These are phyloP conservation scores for Entelurus aequoreus DNA, from an alignment of 2,113 vertebrate genomes.

Conservation along the genomic window DNA sequence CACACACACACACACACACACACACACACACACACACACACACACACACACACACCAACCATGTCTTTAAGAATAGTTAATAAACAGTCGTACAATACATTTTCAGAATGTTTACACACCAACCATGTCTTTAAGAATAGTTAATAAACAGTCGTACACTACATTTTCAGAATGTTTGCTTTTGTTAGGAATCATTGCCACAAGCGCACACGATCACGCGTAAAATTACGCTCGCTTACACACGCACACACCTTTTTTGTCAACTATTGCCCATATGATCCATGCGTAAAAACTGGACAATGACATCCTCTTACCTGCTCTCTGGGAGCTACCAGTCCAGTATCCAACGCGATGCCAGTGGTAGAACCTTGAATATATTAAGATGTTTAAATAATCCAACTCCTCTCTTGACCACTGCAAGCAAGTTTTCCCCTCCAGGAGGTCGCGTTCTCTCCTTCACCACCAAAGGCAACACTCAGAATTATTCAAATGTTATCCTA, in stretches of 20 bases:
- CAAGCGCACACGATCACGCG: constrained; percentile 7
- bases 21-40: no score
- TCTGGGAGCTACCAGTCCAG: constrained; percentile 24
- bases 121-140: no score
- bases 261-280: constrained; percentile 13
- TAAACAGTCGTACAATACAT: no score
- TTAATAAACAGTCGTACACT: background rate
- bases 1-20: no score
- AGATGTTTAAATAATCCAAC: constrained; percentile 44
- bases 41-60: no score
- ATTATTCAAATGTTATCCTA: background rate
- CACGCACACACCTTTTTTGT: background rate
- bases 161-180: no score
- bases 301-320: constrained; percentile 33
- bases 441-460: constrained; percentile 13
- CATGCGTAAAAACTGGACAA: constrained; percentile 10
- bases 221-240: constrained; percentile 8
- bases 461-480: background rate
- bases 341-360: constrained; percentile 14
- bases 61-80: no score
- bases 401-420: background rate
- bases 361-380: constrained; percentile 3
- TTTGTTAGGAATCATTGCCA: no score
- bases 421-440: constrained; percentile 11
- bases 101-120: no score